These are phyloP conservation scores for Tupaia tana DNA, from an alignment of 2,113 vertebrate species.

Conservation along the genomic window DNA sequence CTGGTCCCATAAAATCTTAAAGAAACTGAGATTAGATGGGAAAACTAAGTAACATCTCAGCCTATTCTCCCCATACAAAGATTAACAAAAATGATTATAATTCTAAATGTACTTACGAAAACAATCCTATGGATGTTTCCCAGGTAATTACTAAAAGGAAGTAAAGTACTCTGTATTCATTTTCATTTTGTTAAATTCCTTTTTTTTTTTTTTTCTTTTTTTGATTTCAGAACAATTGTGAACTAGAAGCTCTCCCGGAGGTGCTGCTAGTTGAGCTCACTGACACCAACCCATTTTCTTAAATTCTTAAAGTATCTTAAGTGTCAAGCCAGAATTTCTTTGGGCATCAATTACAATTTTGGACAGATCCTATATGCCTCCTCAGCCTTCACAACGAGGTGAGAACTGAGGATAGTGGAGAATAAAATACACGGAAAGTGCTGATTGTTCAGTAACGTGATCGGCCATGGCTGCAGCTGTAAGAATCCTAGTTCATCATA, in stretches of 20 bases:
- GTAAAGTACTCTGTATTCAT: background rate
- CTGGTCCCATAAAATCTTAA: background rate
- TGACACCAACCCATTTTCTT: background rate
- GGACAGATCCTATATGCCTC: background rate
- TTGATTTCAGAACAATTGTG: too few species aligned
- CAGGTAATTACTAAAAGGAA: background rate
- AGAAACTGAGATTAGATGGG: background rate
- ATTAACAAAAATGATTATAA: background rate
- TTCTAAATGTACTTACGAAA: background rate
- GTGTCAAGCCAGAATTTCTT: conserved; percentile 7
- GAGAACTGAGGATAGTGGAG: background rate
- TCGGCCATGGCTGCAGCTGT: background rate
- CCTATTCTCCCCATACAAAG: background rate
- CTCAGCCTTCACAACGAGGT: background rate
- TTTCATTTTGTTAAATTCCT: background rate
- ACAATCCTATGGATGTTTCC: background rate
- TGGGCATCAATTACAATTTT: background rate
- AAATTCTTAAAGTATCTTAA: conserved; percentile 10
- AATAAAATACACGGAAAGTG: background rate
- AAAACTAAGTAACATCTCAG: background rate
- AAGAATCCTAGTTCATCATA: background rate
- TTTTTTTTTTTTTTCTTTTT: too few species aligned
- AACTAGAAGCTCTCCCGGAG: too few species aligned
- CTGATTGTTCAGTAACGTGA: background rate
- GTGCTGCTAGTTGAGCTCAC: too few species aligned